phyloP scores from a whole-genome alignment of 2,113 vertebrate species.

The Cephalopterus ornatus region DNA sequence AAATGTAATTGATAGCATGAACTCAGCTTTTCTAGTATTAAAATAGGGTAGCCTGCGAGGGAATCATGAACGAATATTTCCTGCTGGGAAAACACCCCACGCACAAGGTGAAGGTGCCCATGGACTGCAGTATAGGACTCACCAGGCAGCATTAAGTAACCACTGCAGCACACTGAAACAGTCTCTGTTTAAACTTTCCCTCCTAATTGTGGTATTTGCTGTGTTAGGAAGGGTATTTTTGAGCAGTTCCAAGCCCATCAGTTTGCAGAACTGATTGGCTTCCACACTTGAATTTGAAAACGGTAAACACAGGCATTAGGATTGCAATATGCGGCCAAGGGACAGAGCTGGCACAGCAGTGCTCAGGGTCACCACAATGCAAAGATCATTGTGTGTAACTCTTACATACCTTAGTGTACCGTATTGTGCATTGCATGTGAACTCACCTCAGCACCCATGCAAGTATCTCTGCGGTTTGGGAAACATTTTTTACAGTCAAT shows the following conservation, averaged over 20 bases:
- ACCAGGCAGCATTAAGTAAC: not conserved
- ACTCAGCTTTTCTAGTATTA: not conserved
- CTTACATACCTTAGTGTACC: accelerated
- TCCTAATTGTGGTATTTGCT: not conserved
- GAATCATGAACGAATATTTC: not conserved
- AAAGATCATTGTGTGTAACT: not conserved
- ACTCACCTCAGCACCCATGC: not conserved
- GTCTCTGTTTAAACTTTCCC: not conserved
- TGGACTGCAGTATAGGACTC: accelerated
- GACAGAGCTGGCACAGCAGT: not conserved
- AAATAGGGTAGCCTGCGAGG: not conserved
- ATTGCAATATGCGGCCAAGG: not conserved
- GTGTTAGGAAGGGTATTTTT: not conserved
- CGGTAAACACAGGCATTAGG: accelerated
- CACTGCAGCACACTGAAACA: not conserved
- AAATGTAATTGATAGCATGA: slow-evolving; percentile 16
- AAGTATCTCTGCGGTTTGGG: not conserved
- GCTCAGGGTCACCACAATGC: accelerated
- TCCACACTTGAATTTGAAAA: not conserved
- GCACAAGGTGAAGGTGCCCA: accelerated
- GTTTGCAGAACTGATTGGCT: not conserved
- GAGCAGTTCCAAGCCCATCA: not conserved
- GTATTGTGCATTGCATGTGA: accelerated
- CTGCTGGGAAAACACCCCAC: not conserved
- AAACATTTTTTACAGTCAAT: not conserved